Evolutionary conservation across 1,140 invertebrate species (phyloP), one percentile per base, ranked within the genome.

Genomic region (Bursaphelenchus mucronatus): DNA sequence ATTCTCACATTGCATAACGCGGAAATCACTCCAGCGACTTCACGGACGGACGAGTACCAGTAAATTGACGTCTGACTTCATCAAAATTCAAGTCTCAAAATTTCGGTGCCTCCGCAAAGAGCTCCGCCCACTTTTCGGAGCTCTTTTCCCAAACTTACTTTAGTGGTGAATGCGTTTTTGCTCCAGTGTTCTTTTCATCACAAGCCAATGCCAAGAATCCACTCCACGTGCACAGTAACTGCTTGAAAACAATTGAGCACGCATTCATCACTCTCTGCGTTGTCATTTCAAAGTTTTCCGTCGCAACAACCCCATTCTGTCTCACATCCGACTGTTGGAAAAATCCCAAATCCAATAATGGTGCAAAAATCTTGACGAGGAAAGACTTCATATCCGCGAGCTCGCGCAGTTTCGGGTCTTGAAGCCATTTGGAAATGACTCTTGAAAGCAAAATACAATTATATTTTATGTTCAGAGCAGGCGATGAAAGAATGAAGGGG

Each of bases 181-280:
- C 40, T 17, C 51, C 59, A 30, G 11, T 15, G 21, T 64, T 19
- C 8, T 15, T 8, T 15, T 71, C 53, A 0, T 46, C 43, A 13
- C 17, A 21, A n/a, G 59, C 19, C 44, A 68, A 69, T 10, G 71
- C 46, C 13, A 69, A 57, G 6, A 69, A 39, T 15, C 68, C 68
- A 39, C 57, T 8, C 68, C 68, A 69, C 10, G 69, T 70, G n/a
- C 62, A 51, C 62, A 69, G 43, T 15, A 72, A 43, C 17, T 74
- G 40, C 4, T 65, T 30, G 11, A 69, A 53, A 0, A 64, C 50
- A 8, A 39, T 45, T 39, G 59, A 15, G n/a, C 44, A 71, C 30
- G 8, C 13, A 52, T 53, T 68, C 64, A 30, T 30, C 66, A 68
- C 44, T 52, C 15, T 71, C 15, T 56, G 10, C 0, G 13, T 64